These are phyloP conservation scores for Scaptomyza caliginosa DNA, from an alignment of 2,888 invertebrate genomes.

Conservation along the genomic window DNA sequence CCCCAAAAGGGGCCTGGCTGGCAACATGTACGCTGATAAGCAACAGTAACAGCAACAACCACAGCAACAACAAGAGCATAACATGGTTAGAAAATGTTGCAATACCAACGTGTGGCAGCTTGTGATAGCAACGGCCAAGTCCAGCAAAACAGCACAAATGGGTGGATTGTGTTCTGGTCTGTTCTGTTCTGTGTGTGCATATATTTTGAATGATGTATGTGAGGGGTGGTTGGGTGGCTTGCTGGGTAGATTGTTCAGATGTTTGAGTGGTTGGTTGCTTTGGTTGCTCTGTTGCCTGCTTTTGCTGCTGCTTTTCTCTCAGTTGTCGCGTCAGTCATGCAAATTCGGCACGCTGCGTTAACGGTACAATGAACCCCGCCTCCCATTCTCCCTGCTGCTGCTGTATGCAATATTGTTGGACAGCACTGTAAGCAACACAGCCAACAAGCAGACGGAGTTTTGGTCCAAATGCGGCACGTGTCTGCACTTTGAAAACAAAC, in stretches of 20 bases:
- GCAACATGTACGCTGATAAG: constrained; percentile 61
- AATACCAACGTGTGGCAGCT: constrained; percentile 77
- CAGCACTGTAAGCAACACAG: constrained; percentile 50
- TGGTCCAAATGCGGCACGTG: constrained; percentile 66
- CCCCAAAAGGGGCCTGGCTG: constrained; percentile 47
- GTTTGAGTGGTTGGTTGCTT: constrained; percentile 28
- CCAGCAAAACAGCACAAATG: constrained; percentile 40
- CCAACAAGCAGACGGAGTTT: background rate
- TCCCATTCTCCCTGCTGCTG: constrained; percentile 33
- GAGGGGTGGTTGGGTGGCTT: constrained; percentile 27
- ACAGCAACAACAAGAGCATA: constrained; percentile 10
- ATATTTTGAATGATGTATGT: constrained; percentile 75
- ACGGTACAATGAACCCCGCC: constrained; percentile 60
- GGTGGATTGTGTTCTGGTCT: constrained; percentile 45
- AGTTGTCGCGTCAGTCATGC: constrained; percentile 47
- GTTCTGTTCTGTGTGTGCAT: constrained; percentile 31
- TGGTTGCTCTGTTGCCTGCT: constrained; percentile 15
- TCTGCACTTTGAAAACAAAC: constrained; percentile 77
- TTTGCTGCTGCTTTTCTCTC: constrained; percentile 9
- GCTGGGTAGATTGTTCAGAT: no score
- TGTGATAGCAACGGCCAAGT: constrained; percentile 60
- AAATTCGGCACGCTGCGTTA: constrained; percentile 71
- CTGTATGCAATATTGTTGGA: constrained; percentile 49
- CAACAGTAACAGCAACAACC: constrained; percentile 38
- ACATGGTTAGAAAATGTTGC: constrained; percentile 73